Evolutionary conservation across 2,113 vertebrate genomes (phyloP).

Genomic region (Salvator merianae): DNA sequence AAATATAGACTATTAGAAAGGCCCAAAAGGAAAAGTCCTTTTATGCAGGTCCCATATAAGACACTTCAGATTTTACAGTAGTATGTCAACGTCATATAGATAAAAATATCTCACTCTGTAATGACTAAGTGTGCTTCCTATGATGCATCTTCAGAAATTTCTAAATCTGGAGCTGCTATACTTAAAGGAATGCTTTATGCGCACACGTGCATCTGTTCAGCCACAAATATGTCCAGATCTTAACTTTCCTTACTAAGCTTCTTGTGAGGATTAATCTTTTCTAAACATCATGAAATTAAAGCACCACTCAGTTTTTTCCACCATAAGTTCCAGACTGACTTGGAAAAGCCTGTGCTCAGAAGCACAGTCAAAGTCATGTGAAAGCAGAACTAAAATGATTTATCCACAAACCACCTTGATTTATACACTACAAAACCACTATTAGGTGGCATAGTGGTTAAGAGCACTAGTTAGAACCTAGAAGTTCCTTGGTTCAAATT

Average conservation of each 20-base stretch:
- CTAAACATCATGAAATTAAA: neutral
- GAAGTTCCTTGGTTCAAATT: too few relatives aligned
- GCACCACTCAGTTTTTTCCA: neutral
- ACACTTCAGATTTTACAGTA: neutral
- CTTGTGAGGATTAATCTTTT: neutral
- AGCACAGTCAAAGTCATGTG: neutral
- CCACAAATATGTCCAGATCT: too few relatives aligned
- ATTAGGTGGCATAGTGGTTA: too few relatives aligned
- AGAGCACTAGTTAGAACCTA: too few relatives aligned
- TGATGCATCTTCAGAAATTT: neutral
- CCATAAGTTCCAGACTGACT: neutral
- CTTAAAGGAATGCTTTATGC: too few relatives aligned
- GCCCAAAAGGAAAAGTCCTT: conserved; percentile 19
- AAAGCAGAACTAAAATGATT: neutral
- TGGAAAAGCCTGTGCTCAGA: neutral
- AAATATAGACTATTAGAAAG: conserved; percentile 7
- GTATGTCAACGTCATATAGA: neutral
- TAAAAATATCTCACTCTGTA: neutral
- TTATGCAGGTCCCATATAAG: accelerated
- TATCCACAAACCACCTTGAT: neutral
- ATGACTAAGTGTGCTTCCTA: neutral
- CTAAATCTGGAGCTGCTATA: conserved; percentile 10
- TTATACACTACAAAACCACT: too few relatives aligned
- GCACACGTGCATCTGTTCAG: too few relatives aligned
- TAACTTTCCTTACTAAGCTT: neutral